These are phyloP conservation scores for Onthophagus sagittarius DNA, from an alignment of 2,888 invertebrate species.

Conservation along the genomic window DNA sequence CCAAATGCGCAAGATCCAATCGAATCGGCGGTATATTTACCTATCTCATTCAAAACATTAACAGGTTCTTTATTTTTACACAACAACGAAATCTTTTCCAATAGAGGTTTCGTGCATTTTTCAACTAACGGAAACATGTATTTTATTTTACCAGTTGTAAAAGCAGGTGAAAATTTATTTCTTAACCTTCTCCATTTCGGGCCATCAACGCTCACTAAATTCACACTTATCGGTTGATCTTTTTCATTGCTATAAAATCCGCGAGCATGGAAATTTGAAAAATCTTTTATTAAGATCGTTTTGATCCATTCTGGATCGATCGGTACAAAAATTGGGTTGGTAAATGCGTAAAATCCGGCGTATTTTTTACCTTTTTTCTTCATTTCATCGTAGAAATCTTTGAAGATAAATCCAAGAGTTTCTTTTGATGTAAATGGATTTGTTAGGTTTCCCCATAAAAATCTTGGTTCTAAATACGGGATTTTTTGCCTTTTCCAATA, in stretches of 20 bases:
- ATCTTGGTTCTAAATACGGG: constrained; percentile 16
- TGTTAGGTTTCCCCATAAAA: no score
- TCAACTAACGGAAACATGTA: constrained; percentile 51
- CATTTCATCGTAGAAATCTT: constrained; percentile 10
- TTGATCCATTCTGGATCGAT: constrained; percentile 18
- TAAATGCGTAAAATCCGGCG: constrained; percentile 16
- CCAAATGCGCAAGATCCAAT: constrained; percentile 8
- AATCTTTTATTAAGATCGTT: constrained; percentile 18
- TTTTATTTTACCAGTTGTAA: constrained; percentile 61
- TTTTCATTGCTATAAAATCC: constrained; percentile 20
- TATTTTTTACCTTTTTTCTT: constrained; percentile 15
- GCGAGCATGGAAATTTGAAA: constrained; percentile 14
- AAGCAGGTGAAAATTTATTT: constrained; percentile 15
- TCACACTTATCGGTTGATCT: constrained; percentile 12
- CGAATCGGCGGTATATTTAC: neutral
- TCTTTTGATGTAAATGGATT: no score
- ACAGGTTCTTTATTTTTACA: neutral
- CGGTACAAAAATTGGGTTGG: constrained; percentile 14
- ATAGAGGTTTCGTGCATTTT: neutral
- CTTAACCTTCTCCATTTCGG: constrained; percentile 17
- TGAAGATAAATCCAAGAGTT: neutral
- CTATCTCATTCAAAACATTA: neutral
- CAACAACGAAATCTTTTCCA: neutral
- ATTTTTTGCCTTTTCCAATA: constrained; percentile 20
- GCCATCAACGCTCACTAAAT: constrained; percentile 15